Evolutionary conservation across 2,797 vertebrate genomes (phyloP).

Genomic region (Hippoglossus hippoglossus): DNA sequence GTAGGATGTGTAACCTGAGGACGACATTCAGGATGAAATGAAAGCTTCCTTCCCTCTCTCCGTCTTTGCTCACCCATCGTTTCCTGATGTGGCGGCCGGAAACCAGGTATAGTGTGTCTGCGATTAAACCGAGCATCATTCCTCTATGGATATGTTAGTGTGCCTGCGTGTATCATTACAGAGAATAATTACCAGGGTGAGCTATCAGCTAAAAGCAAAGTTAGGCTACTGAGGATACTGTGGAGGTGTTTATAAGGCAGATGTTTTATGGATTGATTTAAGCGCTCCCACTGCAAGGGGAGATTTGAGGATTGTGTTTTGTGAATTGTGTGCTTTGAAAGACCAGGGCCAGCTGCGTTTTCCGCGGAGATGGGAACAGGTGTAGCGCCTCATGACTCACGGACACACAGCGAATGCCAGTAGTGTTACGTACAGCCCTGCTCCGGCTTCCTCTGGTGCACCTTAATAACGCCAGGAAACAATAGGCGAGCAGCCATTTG

Average conservation of each 20-base stretch:
- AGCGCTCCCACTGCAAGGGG: conserved; percentile 13
- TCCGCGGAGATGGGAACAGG: conserved; percentile 69
- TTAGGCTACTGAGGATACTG: conserved; percentile 31
- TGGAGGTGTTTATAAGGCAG: conserved; percentile 46
- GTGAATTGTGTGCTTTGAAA: conserved; percentile 50
- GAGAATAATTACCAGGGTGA: conserved; percentile 37
- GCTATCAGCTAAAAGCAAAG: conserved; percentile 52
- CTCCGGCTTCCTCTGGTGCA: conserved; percentile 64
- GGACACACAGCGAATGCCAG: conserved; percentile 55
- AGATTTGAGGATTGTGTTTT: conserved; percentile 55
- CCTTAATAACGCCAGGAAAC: conserved; percentile 64
- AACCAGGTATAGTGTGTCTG: conserved; percentile 47
- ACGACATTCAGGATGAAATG: conserved; percentile 39
- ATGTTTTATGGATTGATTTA: conserved; percentile 54
- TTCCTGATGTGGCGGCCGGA: conserved; percentile 57
- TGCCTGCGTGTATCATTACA: conserved; percentile 35
- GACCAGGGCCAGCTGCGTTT: conserved; percentile 69
- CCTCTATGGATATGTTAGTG: conserved; percentile 39
- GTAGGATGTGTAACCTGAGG: conserved; percentile 68
- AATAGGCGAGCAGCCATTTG: conserved; percentile 59
- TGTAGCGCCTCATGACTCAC: conserved; percentile 70
- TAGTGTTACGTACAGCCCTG: conserved; percentile 37
- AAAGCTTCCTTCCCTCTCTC: conserved; percentile 53
- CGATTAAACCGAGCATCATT: conserved; percentile 31
- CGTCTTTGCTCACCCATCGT: conserved; percentile 29